Evolutionary conservation across 1,140 invertebrate species (phyloP).

Genomic region (Aphidius gifuensis): DNA sequence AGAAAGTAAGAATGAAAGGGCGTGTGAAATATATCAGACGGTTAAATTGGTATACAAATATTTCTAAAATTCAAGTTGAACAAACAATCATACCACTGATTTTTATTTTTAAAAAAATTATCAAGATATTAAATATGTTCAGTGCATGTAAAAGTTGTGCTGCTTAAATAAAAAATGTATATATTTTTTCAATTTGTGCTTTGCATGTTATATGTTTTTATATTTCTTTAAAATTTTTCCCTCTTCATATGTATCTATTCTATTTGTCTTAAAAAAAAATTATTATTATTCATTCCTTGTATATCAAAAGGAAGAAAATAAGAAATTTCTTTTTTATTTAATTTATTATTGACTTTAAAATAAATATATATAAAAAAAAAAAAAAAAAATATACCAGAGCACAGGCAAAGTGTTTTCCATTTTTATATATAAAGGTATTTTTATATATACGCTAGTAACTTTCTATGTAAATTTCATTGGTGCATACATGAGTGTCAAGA

Average conservation of each 20-base stretch:
- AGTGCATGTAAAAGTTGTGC: conserved; percentile 4
- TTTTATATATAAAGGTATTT: no score
- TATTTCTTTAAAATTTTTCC: conserved; percentile 1
- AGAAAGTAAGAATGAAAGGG: conserved; percentile 17
- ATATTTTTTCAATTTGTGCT: conserved; percentile 4
- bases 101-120: no score
- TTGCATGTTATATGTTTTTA: conserved; percentile 14
- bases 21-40: conserved; percentile 11
- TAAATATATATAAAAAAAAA: no score
- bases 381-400: no score
- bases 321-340: no score
- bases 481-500: conserved; percentile 8
- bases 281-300: conserved; percentile 12
- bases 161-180: conserved; percentile 1
- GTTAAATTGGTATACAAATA: not conserved
- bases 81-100: no score
- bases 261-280: not conserved
- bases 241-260: not conserved
- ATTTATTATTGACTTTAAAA: no score
- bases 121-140: no score
- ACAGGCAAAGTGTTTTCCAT: no score
- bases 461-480: conserved; percentile 17
- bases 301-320: not conserved
- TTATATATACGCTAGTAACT: not conserved
- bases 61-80: no score